Percentiles rank a stretch among this genome's conserved stretches.
Conservation (phyloP, 2,888 invertebrate genomes). For the Noctua fimbriata region DNA sequence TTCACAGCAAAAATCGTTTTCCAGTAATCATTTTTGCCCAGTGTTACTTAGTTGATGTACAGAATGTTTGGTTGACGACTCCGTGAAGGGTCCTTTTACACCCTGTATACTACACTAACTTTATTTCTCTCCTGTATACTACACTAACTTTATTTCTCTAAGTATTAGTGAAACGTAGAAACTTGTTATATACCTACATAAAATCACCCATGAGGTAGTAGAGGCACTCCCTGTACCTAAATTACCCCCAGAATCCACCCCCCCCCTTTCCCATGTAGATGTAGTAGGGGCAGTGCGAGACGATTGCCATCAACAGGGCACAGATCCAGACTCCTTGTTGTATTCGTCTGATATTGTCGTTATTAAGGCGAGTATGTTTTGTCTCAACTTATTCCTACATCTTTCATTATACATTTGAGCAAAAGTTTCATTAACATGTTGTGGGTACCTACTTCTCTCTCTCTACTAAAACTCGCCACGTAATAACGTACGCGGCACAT, state of each 20-base stretch:
- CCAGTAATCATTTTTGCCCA: neutral
- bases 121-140: neutral
- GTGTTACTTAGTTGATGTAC: neutral
- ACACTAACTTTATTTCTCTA: neutral
- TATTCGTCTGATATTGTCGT: neutral
- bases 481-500: no score
- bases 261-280: neutral
- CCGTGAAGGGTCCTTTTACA: neutral
- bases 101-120: neutral
- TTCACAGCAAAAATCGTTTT: neutral
- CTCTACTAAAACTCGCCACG: no score
- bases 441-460: no score
- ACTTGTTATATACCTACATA: no score
- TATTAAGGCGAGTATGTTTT: slow-evolving; percentile 3
- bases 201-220: no score
- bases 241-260: no score
- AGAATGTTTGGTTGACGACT: neutral
- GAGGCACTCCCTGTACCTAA: no score
- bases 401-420: slow-evolving; percentile 25
- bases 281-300: neutral
- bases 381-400: neutral
- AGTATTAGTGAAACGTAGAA: neutral
- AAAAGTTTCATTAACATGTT: slow-evolving; percentile 5
- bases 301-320: neutral
- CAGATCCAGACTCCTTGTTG: neutral